Conservation (phyloP, 2,797 vertebrate genomes). For the Amazonetta brasiliensis region DNA sequence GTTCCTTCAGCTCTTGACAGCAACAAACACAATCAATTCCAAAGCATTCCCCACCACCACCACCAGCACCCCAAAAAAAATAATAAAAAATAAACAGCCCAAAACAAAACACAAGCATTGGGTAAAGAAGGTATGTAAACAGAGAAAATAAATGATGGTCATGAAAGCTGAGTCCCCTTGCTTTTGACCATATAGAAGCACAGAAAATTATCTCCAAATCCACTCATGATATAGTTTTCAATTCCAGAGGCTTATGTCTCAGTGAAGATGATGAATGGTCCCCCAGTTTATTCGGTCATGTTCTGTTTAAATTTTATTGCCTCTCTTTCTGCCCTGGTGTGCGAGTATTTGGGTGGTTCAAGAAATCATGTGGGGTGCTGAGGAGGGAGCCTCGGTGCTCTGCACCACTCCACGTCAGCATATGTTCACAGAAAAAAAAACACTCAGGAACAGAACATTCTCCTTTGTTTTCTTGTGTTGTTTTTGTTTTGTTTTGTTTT, state of each 20-base stretch:
- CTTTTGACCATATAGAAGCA: not conserved
- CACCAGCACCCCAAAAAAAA: not conserved
- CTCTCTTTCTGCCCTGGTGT: not conserved
- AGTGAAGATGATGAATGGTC: not conserved
- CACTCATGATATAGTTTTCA: not conserved
- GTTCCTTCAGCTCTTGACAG: not conserved
- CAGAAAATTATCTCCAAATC: not conserved
- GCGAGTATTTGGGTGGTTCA: not conserved
- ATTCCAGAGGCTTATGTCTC: not conserved
- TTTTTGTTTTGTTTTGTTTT: too few species aligned
- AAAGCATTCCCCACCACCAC: not conserved
- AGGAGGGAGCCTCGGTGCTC: not conserved
- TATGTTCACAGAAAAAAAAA: not conserved
- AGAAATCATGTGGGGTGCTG: not conserved
- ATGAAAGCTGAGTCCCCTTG: rapidly evolving
- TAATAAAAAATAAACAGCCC: too few species aligned
- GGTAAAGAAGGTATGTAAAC: not conserved
- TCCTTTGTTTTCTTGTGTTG: not conserved
- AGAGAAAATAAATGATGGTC: not conserved
- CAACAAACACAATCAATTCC: not conserved
- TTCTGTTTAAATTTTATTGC: not conserved
- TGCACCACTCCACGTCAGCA: not conserved
- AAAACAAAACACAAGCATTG: not conserved
- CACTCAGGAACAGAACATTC: not conserved
- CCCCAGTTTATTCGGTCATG: not conserved